Conservation (phyloP, 1,140 invertebrate genomes). For the Drosophila lacertosa region DNA sequence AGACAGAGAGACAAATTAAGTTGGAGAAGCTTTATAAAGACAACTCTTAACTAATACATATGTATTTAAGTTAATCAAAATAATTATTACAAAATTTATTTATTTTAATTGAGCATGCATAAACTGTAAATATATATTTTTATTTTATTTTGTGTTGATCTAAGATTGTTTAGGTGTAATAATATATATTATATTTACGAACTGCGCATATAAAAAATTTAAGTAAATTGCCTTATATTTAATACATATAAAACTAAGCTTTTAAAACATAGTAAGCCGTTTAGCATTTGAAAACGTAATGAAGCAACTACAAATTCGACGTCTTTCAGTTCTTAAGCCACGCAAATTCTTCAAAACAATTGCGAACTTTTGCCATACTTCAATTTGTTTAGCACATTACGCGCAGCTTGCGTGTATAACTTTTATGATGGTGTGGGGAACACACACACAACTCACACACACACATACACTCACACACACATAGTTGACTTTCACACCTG, state of each 20-base stretch:
- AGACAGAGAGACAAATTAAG: background rate
- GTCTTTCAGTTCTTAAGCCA: background rate
- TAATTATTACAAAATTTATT: no score
- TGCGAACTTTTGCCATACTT: slow-evolving; percentile 2
- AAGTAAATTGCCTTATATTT: no score
- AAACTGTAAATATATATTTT: background rate
- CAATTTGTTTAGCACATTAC: background rate
- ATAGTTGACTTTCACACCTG: slow-evolving; percentile 26
- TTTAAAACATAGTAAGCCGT: background rate
- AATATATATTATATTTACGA: no score
- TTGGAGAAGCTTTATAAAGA: no score
- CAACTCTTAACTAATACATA: no score
- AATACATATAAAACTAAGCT: no score
- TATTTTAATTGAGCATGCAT: background rate
- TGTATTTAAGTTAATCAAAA: no score
- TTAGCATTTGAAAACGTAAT: background rate
- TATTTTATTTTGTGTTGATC: no score
- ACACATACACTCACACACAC: slow-evolving; percentile 10
- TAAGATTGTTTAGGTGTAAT: no score
- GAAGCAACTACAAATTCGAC: background rate
- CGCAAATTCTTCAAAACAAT: slow-evolving; percentile 20
- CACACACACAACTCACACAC: background rate
- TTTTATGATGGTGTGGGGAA: background rate
- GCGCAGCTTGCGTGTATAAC: slow-evolving; percentile 13
- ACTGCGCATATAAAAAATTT: no score